Conservation (phyloP, 2,888 invertebrate genomes). For the Melangyna quadrimaculata region DNA sequence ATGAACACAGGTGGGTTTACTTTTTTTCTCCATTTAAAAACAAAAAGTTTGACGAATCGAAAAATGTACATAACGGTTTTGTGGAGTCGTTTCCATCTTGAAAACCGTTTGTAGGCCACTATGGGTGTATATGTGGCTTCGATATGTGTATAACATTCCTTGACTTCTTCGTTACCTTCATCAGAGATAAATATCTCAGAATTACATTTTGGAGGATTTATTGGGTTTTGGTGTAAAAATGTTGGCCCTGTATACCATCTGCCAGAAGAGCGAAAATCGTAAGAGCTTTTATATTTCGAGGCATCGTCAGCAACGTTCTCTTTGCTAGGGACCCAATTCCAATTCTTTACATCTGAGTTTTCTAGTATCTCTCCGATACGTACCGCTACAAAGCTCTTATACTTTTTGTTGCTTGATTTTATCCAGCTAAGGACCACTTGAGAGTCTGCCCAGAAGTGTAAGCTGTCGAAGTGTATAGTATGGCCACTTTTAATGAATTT, state of each 20-base stretch:
- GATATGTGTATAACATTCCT: neutral
- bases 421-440: neutral
- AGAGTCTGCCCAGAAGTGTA: conserved; percentile 4
- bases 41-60: neutral
- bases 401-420: neutral
- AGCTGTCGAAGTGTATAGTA: neutral
- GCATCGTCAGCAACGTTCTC: conserved; percentile 8
- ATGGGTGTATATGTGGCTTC: neutral
- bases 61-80: neutral
- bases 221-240: no score
- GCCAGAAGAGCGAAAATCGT: neutral
- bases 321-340: neutral
- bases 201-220: no score
- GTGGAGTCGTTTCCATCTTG: neutral
- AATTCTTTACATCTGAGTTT: neutral
- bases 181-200: neutral
- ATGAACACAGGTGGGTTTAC: no score
- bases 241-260: no score
- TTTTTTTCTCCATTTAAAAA: no score
- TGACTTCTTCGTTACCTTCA: neutral
- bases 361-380: conserved; percentile 28
- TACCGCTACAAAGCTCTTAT: conserved; percentile 11
- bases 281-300: neutral
- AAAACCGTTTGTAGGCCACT: neutral
- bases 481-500: neutral